Conservation (phyloP, 2,888 invertebrate species). For the Camptogramma bilineatum region DNA sequence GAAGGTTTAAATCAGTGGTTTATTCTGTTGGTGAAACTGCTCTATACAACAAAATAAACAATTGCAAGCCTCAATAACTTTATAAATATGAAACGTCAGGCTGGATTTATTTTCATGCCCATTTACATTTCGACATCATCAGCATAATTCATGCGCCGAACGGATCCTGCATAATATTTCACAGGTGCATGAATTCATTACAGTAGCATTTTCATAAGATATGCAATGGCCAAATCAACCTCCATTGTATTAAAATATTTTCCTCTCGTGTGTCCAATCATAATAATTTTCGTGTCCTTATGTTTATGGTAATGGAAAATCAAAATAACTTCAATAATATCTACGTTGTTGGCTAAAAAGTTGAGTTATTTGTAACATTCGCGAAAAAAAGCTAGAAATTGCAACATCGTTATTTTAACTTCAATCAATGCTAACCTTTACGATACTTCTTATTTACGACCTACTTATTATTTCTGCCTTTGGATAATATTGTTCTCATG, state of each 20-base stretch:
- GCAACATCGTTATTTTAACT: too few relatives aligned
- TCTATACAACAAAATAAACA: slow-evolving; percentile 4
- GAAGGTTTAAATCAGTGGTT: too few relatives aligned
- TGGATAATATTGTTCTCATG: too few relatives aligned
- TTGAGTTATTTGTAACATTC: too few relatives aligned
- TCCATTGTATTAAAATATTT: slow-evolving; percentile 39
- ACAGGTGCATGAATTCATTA: slow-evolving; percentile 42
- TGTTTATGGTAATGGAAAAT: slow-evolving; percentile 21
- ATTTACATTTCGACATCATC: slow-evolving; percentile 39
- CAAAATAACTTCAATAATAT: neutral
- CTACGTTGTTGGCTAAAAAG: too few relatives aligned
- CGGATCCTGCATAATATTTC: slow-evolving; percentile 37
- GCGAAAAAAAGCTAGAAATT: too few relatives aligned
- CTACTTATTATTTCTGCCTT: too few relatives aligned
- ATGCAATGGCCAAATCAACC: slow-evolving; percentile 26
- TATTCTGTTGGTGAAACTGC: too few relatives aligned
- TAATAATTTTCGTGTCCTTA: slow-evolving; percentile 30
- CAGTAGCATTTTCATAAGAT: slow-evolving; percentile 38
- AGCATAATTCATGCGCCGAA: slow-evolving; percentile 39
- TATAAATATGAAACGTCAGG: slow-evolving; percentile 38
- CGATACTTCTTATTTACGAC: too few relatives aligned
- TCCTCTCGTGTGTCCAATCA: slow-evolving; percentile 19
- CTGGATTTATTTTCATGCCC: slow-evolving; percentile 34
- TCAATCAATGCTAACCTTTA: too few relatives aligned
- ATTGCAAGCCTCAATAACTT: slow-evolving; percentile 27